A percentile compares a stretch with the other conserved stretches of the same genome.
Evolutionary conservation across 2,888 invertebrate genomes (phyloP).

Genomic region (Meteorus cinctellus): DNA sequence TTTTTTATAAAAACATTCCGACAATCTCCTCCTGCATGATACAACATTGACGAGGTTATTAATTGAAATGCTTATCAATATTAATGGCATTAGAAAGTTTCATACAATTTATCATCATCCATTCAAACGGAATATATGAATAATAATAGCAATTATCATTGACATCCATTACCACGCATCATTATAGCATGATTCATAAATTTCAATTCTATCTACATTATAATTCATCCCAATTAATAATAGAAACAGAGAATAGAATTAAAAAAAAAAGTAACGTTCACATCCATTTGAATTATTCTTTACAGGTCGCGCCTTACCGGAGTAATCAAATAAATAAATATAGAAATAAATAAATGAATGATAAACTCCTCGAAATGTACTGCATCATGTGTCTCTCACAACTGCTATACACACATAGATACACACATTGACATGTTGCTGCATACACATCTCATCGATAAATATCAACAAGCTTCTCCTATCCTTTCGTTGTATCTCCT

Average conservation of each 20-base stretch:
- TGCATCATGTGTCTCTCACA: background rate
- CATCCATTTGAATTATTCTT: background rate
- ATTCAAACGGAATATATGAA: constrained; percentile 3
- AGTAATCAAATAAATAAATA: background rate
- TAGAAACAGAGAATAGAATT: background rate
- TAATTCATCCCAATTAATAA: constrained; percentile 7
- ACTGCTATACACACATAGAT: background rate
- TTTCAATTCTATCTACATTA: constrained; percentile 1
- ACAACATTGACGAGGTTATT: background rate
- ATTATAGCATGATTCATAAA: background rate
- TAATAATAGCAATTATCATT: constrained; percentile 19
- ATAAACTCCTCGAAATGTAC: background rate
- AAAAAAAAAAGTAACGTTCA: background rate
- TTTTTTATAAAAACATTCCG: too few species aligned
- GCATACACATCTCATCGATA: constrained; percentile 27
- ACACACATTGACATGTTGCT: background rate
- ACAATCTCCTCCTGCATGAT: background rate
- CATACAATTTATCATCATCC: constrained; percentile 18
- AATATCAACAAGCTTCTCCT: constrained; percentile 25
- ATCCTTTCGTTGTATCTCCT: background rate
- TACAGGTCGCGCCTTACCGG: background rate
- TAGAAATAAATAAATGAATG: background rate
- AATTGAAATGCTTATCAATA: constrained; percentile 6
- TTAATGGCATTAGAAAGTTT: constrained; percentile 17
- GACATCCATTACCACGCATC: constrained; percentile 18